phyloP scores from a whole-genome alignment of 2,113 vertebrate species.

The Ancistrus triradiatus region DNA sequence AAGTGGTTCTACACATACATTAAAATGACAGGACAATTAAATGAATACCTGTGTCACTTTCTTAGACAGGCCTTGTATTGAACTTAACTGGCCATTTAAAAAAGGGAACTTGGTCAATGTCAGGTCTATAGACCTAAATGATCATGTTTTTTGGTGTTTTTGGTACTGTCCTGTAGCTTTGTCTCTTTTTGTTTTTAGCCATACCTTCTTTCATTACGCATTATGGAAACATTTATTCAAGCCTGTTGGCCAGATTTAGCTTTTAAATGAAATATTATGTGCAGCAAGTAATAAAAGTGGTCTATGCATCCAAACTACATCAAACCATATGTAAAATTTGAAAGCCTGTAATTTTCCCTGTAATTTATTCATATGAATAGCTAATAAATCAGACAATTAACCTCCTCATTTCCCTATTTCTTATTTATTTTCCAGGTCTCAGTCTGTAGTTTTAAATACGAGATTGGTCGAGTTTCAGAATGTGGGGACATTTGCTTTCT shows the following conservation, averaged over 20 bases:
- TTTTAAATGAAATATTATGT: conserved; percentile 38
- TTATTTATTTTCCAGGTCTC: not conserved
- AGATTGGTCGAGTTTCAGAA: not conserved
- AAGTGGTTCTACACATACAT: too few species aligned
- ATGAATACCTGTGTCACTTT: too few species aligned
- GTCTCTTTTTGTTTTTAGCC: too few species aligned
- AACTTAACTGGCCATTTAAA: too few species aligned
- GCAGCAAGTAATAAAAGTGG: not conserved
- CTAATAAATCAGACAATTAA: not conserved
- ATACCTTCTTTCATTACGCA: too few species aligned
- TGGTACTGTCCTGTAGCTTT: too few species aligned
- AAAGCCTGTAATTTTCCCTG: not conserved
- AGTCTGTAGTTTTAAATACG: not conserved
- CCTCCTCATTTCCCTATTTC: too few species aligned
- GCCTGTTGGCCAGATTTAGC: not conserved
- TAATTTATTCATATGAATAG: not conserved
- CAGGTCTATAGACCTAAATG: too few species aligned
- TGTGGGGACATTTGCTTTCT: not conserved
- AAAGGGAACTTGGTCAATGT: too few species aligned
- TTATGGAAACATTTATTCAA: conserved; percentile 29
- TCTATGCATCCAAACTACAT: not conserved
- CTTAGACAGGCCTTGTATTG: too few species aligned
- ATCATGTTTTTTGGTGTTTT: too few species aligned
- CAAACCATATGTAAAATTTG: not conserved
- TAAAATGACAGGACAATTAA: too few species aligned